Evolutionary conservation across 1,140 invertebrate genomes (phyloP), one percentile per base, ranked within the genome.

Genomic region (Pogonomyrmex barbatus): DNA sequence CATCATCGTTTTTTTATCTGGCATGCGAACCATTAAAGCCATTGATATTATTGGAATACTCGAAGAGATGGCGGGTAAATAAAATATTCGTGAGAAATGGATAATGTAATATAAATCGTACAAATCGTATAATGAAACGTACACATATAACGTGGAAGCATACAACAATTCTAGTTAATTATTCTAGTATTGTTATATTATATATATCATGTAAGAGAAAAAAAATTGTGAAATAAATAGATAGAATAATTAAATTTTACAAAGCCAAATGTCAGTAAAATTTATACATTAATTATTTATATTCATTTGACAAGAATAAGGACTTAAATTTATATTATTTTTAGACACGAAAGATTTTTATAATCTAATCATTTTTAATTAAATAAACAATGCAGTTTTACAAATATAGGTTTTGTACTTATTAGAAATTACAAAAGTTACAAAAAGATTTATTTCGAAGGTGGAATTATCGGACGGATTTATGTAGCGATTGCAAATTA

Each of bases 1-100:
- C 17, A 73, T 50, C 30, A 6, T 50, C 42, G 4, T 9, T 58
- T 58, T 39, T 82, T 75, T 75, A 14, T 5, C 4, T 30, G 36
- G 54, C 36, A n/a, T 17, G 36, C 5, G 63, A 24, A 10, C 30
- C 4, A 50, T 33, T 68, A 54, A 54, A 60, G 36, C 36, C 36
- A 54, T 24, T 17, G 62, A 79, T 68, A 54, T 54, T 52, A 50
- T 33, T 52, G 76, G 33, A 36, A 39, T 2, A 47, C 24, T 33
- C 4, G 42, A 65, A 50, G 10, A 17, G 9, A 17, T 30, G 45
- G 6, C 8, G 6, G 2, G 33, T 39, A 54, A 79, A 54, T 42
- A 30, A 79, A 79, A 79, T 67, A 67, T 79, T 67, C 1, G 12
- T 1, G 4, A 50, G 14, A 78, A 78, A 36, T 75, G 33, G 3